Base-by-base conservation (phyloP, 2,888 invertebrate species). In the Terebella lapidaria region DNA sequence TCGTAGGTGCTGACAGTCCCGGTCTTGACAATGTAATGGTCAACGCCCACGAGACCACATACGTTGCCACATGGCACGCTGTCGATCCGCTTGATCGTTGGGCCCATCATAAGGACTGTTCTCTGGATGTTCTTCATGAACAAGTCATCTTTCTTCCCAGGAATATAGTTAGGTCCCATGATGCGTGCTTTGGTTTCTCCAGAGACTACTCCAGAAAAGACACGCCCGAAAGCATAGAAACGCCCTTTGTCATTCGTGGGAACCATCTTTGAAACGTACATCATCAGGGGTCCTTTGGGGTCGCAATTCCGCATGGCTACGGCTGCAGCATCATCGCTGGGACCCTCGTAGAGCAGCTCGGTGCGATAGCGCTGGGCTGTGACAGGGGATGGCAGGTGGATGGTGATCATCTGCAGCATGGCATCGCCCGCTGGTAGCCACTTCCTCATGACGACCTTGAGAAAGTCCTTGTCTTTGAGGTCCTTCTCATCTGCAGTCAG, bases 251-350 rank as follows among this genome's bases (percentile, higher is more conserved):
- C 99, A 18, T 94, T 90, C 20, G 99, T 99, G 70, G 99, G 99
- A 81, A 99, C 99, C 99, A 99, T 99, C 85, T 99, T 99, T 55
- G 95, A 95, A 71, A 99, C 87, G 87, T 99, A 99, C 99, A 99
- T 99, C 96, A 99, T 99, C 61, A 99, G 86, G 20, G 96, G 97
- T 49, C 91, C 99, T 71, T 93, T 90, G 18, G 97, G 90, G 83
- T 99, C 94, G 80, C 99, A 99, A 78, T 80, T 90, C 88, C 91
- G 84, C 67, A 85, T 79, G 56, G 81, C 84, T 78, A 92, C 71
- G 70, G 94, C 95, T 64, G 92, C 94, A 75, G 93, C 92, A 79
- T 99, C 97, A 78, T 97, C 96, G 65, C 87, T 88, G 58, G 97
- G 96, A 74, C 97, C 99, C 84, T 99, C 99, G 82, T 99, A 99